Base-by-base conservation (phyloP, 1,140 invertebrate genomes). In the Drosophila bipectinata region DNA sequence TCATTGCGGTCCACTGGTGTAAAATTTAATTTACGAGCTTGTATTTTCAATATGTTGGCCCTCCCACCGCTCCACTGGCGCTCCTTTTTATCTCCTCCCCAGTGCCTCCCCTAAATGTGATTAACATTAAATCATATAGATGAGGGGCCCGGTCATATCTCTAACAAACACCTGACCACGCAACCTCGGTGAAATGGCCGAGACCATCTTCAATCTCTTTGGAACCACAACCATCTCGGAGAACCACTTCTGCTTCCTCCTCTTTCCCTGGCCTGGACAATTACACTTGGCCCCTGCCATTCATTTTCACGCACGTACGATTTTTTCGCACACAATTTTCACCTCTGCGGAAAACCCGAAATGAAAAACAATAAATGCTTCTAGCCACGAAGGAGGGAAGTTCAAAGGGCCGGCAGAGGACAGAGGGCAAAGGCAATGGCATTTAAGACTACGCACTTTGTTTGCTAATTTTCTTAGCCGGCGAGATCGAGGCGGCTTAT, bases 11-110 rank as follows among this genome's bases (percentile, higher is more conserved):
- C 55, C 52, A 66, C 39, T 76, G 78, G 83, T 87, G 82, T 88
- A 88, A 87, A 87, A 88, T 87, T 87, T 88, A 87, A 87, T 87
- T 87, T 87, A 87, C 83, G 83, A 85, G 82, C 78, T 82, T 78
- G 78, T 85, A 78, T 76, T 87, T 87, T 85, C 82, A 85, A 85
- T 85, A 85, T 74, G 78, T 54, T 69, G 37, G 53, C 8, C 34
- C 30, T 18, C 54, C 3, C 51, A 18, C 9, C 69, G 12, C 21
- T 12, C 15, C 12, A 14, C 14, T 18, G 8, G 41, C 26, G n/a
- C 21, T n/a, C n/a, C 3, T 44, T 26, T 32, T 30, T 60, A 52
- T 58, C 49, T 56, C 32, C 44, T 24, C n/a, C 30, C 48, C 32
- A 37, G 47, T 15, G 63, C 37, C 66, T 57, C 63, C 83, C 66